Evolutionary conservation across 2,113 vertebrate genomes (phyloP), one percentile per base, ranked within the genome.

Genomic region (Hystrix cristata): DNA sequence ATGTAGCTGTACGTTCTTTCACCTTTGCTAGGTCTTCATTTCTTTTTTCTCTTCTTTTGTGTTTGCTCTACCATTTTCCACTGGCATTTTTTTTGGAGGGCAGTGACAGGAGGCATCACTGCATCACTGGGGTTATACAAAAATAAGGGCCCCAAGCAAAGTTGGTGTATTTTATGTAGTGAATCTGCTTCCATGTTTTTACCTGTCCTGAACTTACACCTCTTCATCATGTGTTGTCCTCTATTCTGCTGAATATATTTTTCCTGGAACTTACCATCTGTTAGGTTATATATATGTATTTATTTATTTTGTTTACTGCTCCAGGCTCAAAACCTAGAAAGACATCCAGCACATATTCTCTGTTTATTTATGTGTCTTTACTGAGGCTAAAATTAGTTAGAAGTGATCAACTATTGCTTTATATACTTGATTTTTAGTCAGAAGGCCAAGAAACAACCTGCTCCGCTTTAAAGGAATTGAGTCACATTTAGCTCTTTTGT

Each of bases 391-490:
- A 34, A 85, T 93, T 38, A 72, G 18, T 59, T 65, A 72, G 38
- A 72, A 25, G 38, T 46, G 25, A 72, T 72, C 19, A 76, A 74
- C 43, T 76, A 76, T 25, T 48, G 10, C 25, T 48, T 48, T 48
- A 48, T 48, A 48, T 5, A 76, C 72, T 12, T 76, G 43, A 48
- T 76, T 48, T 76, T 76, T 48, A 48, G 43, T 74, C 38, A 46
- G 46, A 27, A 46, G 38, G n/a, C 38, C 69, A 72, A 72, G 43
- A 76, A 76, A 25, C 12, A 46, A 76, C 27, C 72, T 48, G 27
- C 15, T 65, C 62, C 57, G n/a, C 48, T 89, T 91, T 83, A 74
- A 38, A 93, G 64, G 90, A 69, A 92, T 83, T 46, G 95, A 34
- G 81, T 69, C 21, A 25, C 21, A n/a, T 18, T 89, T 94, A 60